Evolutionary conservation across 53 echinoderm and acorn worm species (phyloP).

Genomic region (Crossaster papposus): DNA sequence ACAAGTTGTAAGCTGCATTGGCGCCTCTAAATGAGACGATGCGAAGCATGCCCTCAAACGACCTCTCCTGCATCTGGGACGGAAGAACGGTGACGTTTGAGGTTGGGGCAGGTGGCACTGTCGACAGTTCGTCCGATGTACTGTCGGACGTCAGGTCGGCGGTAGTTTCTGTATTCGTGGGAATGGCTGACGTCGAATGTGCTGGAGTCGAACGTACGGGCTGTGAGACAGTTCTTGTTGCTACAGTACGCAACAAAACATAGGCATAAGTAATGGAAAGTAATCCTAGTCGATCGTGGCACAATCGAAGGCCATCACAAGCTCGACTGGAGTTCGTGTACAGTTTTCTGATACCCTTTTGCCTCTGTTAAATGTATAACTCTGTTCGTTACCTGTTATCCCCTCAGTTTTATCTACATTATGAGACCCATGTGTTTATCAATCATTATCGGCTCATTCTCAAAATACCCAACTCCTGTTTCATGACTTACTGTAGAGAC

Average conservation of each 20-base stretch:
- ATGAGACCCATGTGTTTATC: too few relatives aligned
- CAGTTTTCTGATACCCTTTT: too few relatives aligned
- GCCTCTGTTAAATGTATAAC: too few relatives aligned
- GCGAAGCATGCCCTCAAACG: conserved; percentile 33
- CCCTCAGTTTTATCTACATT: too few relatives aligned
- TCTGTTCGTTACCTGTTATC: too few relatives aligned
- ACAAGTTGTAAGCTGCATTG: conserved; percentile 8
- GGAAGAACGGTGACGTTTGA: not conserved
- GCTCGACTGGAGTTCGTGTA: too few relatives aligned
- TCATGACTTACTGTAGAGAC: not conserved
- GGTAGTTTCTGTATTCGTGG: not conserved
- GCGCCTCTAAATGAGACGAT: conserved; percentile 15
- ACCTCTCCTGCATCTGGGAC: not conserved
- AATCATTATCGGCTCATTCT: too few relatives aligned
- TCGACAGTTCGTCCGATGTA: not conserved
- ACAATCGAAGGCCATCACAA: too few relatives aligned
- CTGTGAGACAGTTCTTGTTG: not conserved
- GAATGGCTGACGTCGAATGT: too few relatives aligned
- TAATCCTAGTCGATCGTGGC: too few relatives aligned
- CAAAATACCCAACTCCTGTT: not conserved
- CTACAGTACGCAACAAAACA: not conserved
- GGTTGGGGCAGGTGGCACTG: not conserved
- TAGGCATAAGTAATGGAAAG: too few relatives aligned
- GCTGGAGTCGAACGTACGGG: not conserved
- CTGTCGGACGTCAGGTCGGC: not conserved